Evolutionary conservation across 2,113 vertebrate species (phyloP), one percentile per base, ranked within the genome.

Genomic region (Gracilinanus agilis): DNA sequence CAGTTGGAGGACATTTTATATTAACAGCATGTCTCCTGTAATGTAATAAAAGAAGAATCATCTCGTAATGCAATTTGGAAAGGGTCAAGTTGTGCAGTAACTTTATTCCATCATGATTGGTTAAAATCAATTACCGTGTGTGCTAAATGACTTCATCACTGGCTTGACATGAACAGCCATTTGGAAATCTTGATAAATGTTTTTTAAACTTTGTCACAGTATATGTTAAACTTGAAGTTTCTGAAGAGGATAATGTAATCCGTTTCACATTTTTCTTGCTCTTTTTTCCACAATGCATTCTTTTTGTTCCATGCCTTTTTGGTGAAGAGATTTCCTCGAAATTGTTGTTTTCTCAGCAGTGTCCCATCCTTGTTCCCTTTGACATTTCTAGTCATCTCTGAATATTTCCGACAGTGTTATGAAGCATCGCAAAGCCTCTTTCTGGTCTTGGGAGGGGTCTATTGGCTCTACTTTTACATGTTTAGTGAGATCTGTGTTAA

Each of bases 51-150:
- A 83, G 90, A 93, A 88, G 25, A 83, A 34, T 24, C 34, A 91
- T 54, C 90, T 92, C 90, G 34, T 54, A 93, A 67, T 55, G 83
- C 3, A 83, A 6, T 94, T 96, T 93, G 67, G 90, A 96, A 97
- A 91, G 94, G 54, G 94, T 96, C 90, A 95, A 67, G 53, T 93
- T 96, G 91, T 89, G 91, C 55, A 53, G 93, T 96, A 95, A 95
- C 54, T 88, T 91, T 54, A 93, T 90, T 97, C 91, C 2, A 53
- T 93, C 24, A 34, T 3, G 90, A 94, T 44, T 97, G 34, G 53
- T 91, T 98, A 95, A 93, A 95, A 98, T 96, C 53, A 93, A 90
- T 97, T 97, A 9, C 40, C 61, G 90, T 95, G 55, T 90, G 44
- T 90, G 34, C 53, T 96, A 88, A 95, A 92, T 29, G 94, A 88